Conservation (phyloP, 1,140 invertebrate species). For the Onthophagus taurus region DNA sequence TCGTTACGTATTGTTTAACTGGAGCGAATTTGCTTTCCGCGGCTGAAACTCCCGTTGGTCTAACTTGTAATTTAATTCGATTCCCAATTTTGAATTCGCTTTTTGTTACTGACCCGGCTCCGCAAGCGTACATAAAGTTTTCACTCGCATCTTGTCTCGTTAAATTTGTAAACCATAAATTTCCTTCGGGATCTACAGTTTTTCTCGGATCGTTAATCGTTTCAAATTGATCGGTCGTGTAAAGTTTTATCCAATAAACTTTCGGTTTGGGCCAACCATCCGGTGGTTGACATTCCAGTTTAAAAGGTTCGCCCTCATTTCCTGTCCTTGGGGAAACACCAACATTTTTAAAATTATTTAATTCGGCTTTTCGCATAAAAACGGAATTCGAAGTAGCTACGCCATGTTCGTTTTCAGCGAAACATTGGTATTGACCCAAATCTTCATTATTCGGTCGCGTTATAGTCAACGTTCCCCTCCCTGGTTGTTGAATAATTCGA, state of each 20-base stretch:
- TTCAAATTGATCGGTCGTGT: conserved; percentile 64
- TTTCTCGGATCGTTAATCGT: conserved; percentile 88
- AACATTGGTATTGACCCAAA: conserved; percentile 94
- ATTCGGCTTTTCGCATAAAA: conserved; percentile 87
- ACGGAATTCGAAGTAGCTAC: conserved; percentile 90
- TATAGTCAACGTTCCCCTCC: conserved; percentile 84
- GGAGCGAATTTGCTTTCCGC: conserved; percentile 69
- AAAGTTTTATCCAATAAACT: conserved; percentile 87
- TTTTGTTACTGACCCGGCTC: conserved; percentile 76
- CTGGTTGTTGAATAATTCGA: conserved; percentile 85
- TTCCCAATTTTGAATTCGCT: conserved; percentile 89
- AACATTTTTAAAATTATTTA: conserved; percentile 81
- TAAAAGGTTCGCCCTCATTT: conserved; percentile 79
- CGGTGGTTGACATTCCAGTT: conserved; percentile 78
- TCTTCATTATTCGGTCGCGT: conserved; percentile 83
- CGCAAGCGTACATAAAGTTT: conserved; percentile 80
- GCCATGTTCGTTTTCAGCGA: conserved; percentile 91
- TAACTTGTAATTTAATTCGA: conserved; percentile 67
- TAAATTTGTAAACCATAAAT: conserved; percentile 90
- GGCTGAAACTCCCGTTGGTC: conserved; percentile 61
- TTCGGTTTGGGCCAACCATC: conserved; percentile 90
- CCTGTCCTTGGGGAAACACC: conserved; percentile 52
- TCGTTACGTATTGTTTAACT: conserved; percentile 69
- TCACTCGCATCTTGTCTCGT: conserved; percentile 72
- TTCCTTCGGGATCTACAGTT: conserved; percentile 89